Evolutionary conservation across 2,888 invertebrate species (phyloP).

Genomic region (Phortica okadai): DNA sequence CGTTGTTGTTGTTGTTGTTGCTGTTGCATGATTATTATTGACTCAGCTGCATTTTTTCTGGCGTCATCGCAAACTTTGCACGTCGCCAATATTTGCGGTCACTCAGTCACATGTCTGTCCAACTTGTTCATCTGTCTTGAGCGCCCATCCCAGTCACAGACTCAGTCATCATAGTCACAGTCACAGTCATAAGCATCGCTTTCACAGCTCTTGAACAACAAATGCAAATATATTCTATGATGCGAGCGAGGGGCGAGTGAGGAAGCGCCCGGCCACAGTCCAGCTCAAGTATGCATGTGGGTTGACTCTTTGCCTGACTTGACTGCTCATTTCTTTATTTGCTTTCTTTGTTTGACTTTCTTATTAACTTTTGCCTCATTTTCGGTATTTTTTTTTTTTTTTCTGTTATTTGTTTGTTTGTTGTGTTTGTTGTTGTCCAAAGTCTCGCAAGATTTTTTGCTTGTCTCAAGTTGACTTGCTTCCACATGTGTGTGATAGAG

Average conservation of each 20-base stretch:
- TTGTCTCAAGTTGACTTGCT: constrained; percentile 36
- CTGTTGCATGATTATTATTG: constrained; percentile 57
- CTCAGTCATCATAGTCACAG: neutral
- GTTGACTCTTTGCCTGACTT: constrained; percentile 45
- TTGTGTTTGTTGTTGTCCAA: constrained; percentile 9
- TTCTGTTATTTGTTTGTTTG: neutral
- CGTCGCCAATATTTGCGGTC: constrained; percentile 44
- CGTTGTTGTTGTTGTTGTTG: constrained; percentile 34
- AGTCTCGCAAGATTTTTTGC: constrained; percentile 30
- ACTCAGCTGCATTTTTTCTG: constrained; percentile 61
- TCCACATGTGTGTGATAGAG: constrained; percentile 36
- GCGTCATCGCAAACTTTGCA: constrained; percentile 48
- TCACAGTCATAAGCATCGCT: neutral
- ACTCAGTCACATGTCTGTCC: neutral
- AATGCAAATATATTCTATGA: neutral
- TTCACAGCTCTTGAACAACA: neutral
- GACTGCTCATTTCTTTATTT: constrained; percentile 56
- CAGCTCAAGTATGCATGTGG: constrained; percentile 1
- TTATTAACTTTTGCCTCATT: constrained; percentile 59
- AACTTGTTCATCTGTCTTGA: neutral
- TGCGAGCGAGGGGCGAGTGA: neutral
- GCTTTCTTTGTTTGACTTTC: constrained; percentile 68
- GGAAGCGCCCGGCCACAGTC: neutral
- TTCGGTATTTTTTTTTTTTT: constrained; percentile 54
- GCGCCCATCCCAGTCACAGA: neutral